These are phyloP conservation scores for Coccyzus lansbergi DNA, from an alignment of 2,797 vertebrate species.

Conservation along the genomic window DNA sequence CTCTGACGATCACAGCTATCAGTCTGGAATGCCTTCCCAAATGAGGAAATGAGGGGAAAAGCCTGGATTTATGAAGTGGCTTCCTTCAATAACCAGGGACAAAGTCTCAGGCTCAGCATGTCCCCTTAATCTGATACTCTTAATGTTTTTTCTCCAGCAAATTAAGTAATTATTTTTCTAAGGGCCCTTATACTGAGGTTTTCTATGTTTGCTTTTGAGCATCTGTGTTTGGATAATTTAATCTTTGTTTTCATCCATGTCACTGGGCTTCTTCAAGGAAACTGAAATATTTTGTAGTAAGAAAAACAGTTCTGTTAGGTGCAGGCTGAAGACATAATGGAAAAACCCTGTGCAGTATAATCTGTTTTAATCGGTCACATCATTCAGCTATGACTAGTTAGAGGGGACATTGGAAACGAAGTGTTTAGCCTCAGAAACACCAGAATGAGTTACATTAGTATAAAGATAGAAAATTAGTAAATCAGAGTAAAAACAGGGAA, in stretches of 20 bases:
- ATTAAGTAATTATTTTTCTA: slow-evolving; percentile 1
- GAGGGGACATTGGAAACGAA: neutral
- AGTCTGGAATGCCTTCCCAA: neutral
- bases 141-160: slow-evolving; percentile 14
- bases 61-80: neutral
- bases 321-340: neutral
- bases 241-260: slow-evolving; percentile 62
- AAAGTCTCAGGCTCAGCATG: neutral
- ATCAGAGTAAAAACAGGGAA: neutral
- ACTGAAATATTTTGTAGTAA: slow-evolving; percentile 46
- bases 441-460: neutral
- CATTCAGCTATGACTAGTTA: neutral
- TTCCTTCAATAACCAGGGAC: neutral
- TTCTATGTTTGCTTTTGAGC: slow-evolving; percentile 34
- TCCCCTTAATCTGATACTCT: neutral
- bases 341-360: neutral
- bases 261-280: slow-evolving; percentile 46
- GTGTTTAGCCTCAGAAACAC: neutral
- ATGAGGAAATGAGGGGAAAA: neutral
- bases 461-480: neutral
- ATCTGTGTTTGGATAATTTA: slow-evolving; percentile 60
- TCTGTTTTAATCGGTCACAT: neutral
- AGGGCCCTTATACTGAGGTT: neutral
- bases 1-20: neutral
- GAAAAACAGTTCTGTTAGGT: slow-evolving; percentile 28